phyloP scores from a whole-genome alignment of 2,113 vertebrate species.

The Chlorodrepanis virens region DNA sequence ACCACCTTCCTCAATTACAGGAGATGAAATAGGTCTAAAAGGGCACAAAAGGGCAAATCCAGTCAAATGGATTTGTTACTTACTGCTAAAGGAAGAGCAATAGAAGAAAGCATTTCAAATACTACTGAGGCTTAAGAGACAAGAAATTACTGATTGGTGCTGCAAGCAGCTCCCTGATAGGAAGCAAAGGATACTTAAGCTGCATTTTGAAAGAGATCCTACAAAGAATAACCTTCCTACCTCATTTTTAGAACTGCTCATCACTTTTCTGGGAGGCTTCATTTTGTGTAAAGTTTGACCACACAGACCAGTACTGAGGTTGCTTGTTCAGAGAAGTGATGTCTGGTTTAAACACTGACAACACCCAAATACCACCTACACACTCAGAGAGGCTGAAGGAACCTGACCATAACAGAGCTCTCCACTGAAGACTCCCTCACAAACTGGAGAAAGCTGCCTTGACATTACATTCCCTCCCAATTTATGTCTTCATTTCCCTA shows the following conservation, averaged over 20 bases:
- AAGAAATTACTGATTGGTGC: conserved; percentile 35
- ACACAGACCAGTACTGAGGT: conserved; percentile 59
- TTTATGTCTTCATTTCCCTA: neutral
- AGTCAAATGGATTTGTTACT: neutral
- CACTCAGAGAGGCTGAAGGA: neutral
- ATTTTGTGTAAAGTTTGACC: conserved; percentile 66
- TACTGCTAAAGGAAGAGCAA: neutral
- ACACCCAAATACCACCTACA: neutral
- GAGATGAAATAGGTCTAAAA: conserved; percentile 9
- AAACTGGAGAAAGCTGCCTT: neutral
- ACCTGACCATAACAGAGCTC: neutral
- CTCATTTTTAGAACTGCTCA: conserved; percentile 65
- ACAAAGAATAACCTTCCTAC: conserved; percentile 52
- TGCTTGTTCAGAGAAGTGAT: conserved; percentile 33
- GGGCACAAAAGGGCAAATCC: neutral
- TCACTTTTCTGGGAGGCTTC: conserved; percentile 62
- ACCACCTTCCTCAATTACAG: conserved; percentile 18
- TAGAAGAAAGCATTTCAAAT: neutral
- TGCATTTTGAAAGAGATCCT: conserved; percentile 44
- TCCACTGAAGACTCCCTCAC: neutral
- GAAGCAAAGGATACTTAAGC: conserved; percentile 37
- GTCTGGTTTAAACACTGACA: conserved; percentile 27
- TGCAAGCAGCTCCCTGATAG: conserved; percentile 30
- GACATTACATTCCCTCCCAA: neutral
- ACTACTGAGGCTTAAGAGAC: neutral